A percentile compares a stretch with the other conserved stretches of the same genome.
Conservation (phyloP, 2,888 invertebrate species). For the Drosophila peninsularis region DNA sequence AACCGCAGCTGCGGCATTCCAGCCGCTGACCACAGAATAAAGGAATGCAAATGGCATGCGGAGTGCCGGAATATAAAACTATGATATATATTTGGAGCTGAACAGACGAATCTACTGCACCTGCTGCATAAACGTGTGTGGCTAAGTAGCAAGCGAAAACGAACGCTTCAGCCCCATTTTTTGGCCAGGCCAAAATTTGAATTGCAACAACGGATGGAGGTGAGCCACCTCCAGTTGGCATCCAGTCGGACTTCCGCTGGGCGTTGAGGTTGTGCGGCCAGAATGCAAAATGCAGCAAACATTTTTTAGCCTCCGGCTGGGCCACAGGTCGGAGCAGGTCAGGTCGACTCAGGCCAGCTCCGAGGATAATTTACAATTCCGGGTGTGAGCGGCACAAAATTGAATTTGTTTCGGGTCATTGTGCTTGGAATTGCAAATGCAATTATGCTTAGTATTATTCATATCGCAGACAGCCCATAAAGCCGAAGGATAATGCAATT, state of each 20-base stretch:
- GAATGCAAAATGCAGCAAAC: conserved; percentile 66
- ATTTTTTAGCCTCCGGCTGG: conserved; percentile 1
- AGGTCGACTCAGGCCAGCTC: neutral
- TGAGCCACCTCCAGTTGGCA: conserved; percentile 5
- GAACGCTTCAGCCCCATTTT: neutral
- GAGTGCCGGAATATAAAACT: conserved; percentile 3
- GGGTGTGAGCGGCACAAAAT: conserved; percentile 49
- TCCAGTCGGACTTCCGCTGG: conserved; percentile 65
- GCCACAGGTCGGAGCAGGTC: conserved; percentile 8
- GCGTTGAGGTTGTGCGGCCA: conserved; percentile 39
- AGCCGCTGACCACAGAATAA: conserved; percentile 9
- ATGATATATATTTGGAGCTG: conserved; percentile 22
- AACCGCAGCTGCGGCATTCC: conserved; percentile 13
- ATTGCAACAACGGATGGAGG: conserved; percentile 27
- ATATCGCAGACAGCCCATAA: neutral
- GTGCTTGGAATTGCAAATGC: conserved; percentile 67
- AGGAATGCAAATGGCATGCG: conserved; percentile 10
- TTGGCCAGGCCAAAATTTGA: conserved; percentile 24
- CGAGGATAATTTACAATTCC: conserved; percentile 52
- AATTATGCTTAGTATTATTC: conserved; percentile 47
- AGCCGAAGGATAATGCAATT: neutral
- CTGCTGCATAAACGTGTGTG: conserved; percentile 4
- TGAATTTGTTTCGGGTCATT: conserved; percentile 54
- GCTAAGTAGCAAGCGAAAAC: conserved; percentile 18
- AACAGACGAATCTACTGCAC: neutral